Evolutionary conservation across 2,888 invertebrate species (phyloP), one percentile per base, ranked within the genome.

Genomic region (Nemapogon koenigi): DNA sequence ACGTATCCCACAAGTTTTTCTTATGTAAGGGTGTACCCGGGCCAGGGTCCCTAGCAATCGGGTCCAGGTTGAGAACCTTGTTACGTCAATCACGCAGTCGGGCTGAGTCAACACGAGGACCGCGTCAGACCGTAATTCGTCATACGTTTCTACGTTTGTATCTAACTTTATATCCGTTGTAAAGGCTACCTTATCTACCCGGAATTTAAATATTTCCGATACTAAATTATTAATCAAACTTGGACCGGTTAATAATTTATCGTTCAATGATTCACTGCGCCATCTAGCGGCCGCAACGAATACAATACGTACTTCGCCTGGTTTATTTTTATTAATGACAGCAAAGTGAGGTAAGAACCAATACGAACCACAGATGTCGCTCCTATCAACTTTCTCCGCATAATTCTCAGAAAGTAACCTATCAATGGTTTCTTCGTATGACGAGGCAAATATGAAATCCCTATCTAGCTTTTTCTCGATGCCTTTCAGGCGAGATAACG

Each of bases 321-420:
- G 28, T n/a, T 27, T 27, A n/a, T 27, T 27, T 6, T n/a, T n/a
- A 27, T 27, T 27, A 6, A 27, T 14, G 4, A 27, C 28, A 4
- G 28, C 6, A 13, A 27, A 27, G 13, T 27, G 28, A 13, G 28
- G n/a, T 14, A 27, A 27, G n/a, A 27, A 27, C 28, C 28, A 27
- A n/a, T 4, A 4, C 13, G n/a, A 4, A 4, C n/a, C 28, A 4
- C 11, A 13, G 4, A 7, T 4, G n/a, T 14, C n/a, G 4, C 13
- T 4, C 4, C 28, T 4, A 4, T 4, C n/a, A n/a, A 4, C 4
- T n/a, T 7, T 4, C 4, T 6, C 28, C 4, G 28, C 28, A 13
- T 27, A 27, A 4, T 14, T 14, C n/a, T 27, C 13, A 13, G n/a
- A n/a, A 4, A 27, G 4, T 4, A 27, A n/a, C 4, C n/a, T 4